phyloP scores from a whole-genome alignment of 2,113 vertebrate species.

The Orycteropus afer region DNA sequence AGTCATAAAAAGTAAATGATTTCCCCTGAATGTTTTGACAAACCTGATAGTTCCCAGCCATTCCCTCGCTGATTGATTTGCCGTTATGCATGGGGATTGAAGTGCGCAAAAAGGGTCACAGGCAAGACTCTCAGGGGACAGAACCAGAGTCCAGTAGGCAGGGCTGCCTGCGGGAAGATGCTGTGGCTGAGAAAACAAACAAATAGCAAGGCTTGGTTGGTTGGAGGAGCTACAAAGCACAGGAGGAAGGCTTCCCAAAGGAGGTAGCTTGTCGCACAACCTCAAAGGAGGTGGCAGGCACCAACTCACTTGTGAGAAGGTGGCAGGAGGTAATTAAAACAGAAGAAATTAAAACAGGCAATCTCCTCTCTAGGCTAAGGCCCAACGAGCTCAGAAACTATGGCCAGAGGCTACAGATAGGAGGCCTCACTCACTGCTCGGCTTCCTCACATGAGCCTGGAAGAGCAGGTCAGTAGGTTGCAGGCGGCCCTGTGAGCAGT shows the following conservation, averaged over 20 bases:
- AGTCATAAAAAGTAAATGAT: slow-evolving; percentile 73
- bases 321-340: not conserved
- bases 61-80: slow-evolving; percentile 80
- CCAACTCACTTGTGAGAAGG: not conserved
- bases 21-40: slow-evolving; percentile 72
- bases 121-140: no score
- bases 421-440: not conserved
- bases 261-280: not conserved
- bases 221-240: not conserved
- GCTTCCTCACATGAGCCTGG: not conserved
- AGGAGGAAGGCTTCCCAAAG: slow-evolving; percentile 31
- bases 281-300: not conserved
- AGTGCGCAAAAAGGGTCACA: slow-evolving; percentile 33
- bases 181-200: not conserved
- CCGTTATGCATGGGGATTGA: slow-evolving; percentile 39
- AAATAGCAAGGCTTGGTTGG: not conserved
- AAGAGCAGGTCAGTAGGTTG: not conserved
- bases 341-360: slow-evolving; percentile 5
- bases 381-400: not conserved
- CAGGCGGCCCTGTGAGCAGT: not conserved
- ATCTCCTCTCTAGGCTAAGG: not conserved
- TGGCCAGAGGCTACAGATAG: not conserved
- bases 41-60: slow-evolving; percentile 65
- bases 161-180: not conserved
- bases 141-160: no score